Evolutionary conservation across 2,888 invertebrate species (phyloP), one percentile per base, ranked within the genome.

Genomic region (Malthinus flaveolus): DNA sequence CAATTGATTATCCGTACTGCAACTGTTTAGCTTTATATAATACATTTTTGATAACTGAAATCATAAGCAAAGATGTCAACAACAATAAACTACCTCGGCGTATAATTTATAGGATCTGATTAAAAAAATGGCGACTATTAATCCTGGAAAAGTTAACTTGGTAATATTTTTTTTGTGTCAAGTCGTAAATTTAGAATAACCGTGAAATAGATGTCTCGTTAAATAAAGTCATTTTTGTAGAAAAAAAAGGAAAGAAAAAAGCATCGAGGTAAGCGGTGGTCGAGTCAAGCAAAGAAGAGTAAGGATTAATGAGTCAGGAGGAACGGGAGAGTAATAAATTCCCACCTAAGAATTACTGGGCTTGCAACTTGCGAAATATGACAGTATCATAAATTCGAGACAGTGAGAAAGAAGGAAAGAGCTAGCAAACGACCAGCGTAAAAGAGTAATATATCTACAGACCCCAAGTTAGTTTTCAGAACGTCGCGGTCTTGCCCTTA

Each of bases 341-440:
- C 79, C 78, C 78, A 78, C 78, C 80, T 80, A 81, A 81, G 81
- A 82, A 82, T 82, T 82, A 82, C 82, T 80, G 80, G 39, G 80
- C 81, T 79, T 78, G 82, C 81, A 81, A 81, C 80, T 82, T 81
- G 80, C 81, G 80, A 82, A 82, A 82, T 82, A 81, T 82, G 82
- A 82, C 81, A 81, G 80, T 75, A 78, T 81, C 82, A 81, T 83
- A 82, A 83, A 82, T 83, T 77, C 74, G 73, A 76, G 77, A 74
- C 70, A 66, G 72, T 71, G 71, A 70, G 71, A 71, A 69, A 72
- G 70, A 69, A 70, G 71, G 73, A 72, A 72, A 73, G 71, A 69
- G 77, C 77, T 73, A 75, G 77, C 75, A 73, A 73, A 73, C 75
- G 75, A 73, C 70, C 69, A 72, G 73, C 68, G 68, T 68, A 71